Evolutionary conservation across 2,797 vertebrate species (phyloP).

Genomic region (Leptodactylus fallax): DNA sequence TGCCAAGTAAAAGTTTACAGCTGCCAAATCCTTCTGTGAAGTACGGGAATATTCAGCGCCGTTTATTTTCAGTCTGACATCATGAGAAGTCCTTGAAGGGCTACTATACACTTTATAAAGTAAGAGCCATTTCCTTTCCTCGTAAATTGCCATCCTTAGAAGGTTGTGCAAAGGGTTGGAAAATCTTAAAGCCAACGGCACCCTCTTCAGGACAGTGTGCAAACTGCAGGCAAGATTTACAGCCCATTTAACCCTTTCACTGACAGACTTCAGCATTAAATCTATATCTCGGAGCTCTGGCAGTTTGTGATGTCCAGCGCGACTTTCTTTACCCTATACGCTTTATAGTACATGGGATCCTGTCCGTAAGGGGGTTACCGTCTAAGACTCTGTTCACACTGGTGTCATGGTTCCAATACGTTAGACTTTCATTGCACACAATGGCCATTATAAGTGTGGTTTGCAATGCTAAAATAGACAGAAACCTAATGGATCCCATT

Average conservation of each 20-base stretch:
- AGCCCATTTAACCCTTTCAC: not conserved
- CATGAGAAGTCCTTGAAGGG: conserved; percentile 54
- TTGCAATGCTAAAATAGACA: too few relatives aligned
- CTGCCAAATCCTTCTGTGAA: conserved; percentile 52
- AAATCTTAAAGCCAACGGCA: not conserved
- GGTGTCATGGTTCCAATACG: too few relatives aligned
- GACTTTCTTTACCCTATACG: too few relatives aligned
- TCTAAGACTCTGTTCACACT: too few relatives aligned
- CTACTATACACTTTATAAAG: conserved; percentile 57
- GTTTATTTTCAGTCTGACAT: conserved; percentile 57
- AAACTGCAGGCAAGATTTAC: not conserved
- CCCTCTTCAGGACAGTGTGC: conserved; percentile 34
- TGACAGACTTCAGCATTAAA: not conserved
- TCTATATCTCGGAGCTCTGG: too few relatives aligned
- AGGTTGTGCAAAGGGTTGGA: conserved; percentile 22
- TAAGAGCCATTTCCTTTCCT: conserved; percentile 61
- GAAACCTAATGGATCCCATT: too few relatives aligned
- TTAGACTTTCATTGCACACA: too few relatives aligned
- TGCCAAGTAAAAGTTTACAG: conserved; percentile 46
- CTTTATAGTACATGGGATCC: too few relatives aligned
- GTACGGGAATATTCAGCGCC: conserved; percentile 43
- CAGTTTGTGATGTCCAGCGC: too few relatives aligned
- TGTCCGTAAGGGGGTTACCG: too few relatives aligned
- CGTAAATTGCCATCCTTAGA: conserved; percentile 49
- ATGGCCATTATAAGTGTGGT: too few relatives aligned